These are phyloP conservation scores for Pollicipes pollicipes DNA, from an alignment of 1,140 invertebrate species.

Conservation along the genomic window DNA sequence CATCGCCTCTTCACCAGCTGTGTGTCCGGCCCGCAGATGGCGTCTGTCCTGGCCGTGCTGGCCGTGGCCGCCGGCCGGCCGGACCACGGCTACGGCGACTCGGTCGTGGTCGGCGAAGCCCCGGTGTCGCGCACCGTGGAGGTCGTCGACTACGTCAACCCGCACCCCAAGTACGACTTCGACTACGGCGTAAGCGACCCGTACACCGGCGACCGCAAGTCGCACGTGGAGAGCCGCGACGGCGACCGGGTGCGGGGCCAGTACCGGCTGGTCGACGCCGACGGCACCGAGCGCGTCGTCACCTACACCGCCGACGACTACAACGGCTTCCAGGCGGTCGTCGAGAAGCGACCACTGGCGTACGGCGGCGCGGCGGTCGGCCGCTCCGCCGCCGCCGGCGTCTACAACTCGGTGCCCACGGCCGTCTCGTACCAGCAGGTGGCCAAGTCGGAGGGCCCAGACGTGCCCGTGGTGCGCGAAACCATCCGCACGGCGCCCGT, in stretches of 20 bases:
- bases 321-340: slow-evolving; percentile 31
- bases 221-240: slow-evolving; percentile 40
- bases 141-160: slow-evolving; percentile 7
- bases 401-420: background rate
- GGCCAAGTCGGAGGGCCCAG: background rate
- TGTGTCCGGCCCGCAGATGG: background rate
- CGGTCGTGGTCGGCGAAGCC: background rate
- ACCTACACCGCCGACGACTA: slow-evolving; percentile 40
- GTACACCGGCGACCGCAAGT: slow-evolving; percentile 31
- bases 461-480: slow-evolving; percentile 1
- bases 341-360: slow-evolving; percentile 4
- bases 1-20: no score
- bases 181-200: slow-evolving; percentile 17
- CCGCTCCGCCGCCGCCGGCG: background rate
- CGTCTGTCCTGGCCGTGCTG: background rate
- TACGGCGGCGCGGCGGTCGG: background rate
- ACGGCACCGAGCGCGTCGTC: slow-evolving; percentile 38
- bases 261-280: slow-evolving; percentile 37
- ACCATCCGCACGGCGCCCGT: background rate
- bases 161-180: slow-evolving; percentile 15
- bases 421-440: background rate
- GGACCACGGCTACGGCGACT: background rate
- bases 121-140: background rate
- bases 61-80: background rate
- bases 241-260: slow-evolving; percentile 38